Base-by-base conservation (phyloP, 2,797 vertebrate species). In the Adelosebastes latens region DNA sequence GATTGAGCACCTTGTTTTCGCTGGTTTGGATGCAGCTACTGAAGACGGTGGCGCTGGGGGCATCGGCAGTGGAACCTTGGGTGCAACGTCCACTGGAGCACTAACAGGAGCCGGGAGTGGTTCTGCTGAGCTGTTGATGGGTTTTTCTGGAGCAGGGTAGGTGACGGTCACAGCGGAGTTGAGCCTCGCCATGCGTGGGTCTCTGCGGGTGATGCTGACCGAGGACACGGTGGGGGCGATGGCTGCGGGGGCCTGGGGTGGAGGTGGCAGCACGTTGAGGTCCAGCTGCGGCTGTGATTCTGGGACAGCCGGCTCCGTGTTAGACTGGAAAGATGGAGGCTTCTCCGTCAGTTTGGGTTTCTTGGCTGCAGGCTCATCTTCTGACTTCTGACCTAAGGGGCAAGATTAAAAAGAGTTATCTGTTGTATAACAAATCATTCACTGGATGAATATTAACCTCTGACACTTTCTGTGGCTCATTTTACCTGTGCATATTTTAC, bases 401-500 rank as follows among this genome's bases (percentile, higher is more conserved):
- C 29, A 81, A 56, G 4, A 72, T 29, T 55, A 9, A 11, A 39
- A 34, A 8, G 10, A 11, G 22, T 62, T 14, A 49, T 32, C 5
- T 20, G 3, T 10, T 60, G 10, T 29, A 39, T 8, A 77, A 68
- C 11, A 49, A 79, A 34, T 73, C 1, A 56, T 29, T 3, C 16
- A 59, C 6, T 53, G 3, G 16, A 32, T 31, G 4, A 18, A 42
- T 29, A 27, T 29, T 2, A 39, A 34, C 5, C 8, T 22, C 20
- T 4, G 24, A 61, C 25, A 31, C 58, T 6, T 53, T 20, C 18
- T 39, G 8, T 14, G 27, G 31, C n/a, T 63, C n/a, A 72, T 61
- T 53, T 91, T 95, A 99, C 99, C 98, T 95, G 97, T 99, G 85
- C 99, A 99, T 76, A 99, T 99, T 94, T 97, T 99, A 95, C 99